Evolutionary conservation across 1,140 invertebrate species (phyloP).

Genomic region (Lepidostoma basale): DNA sequence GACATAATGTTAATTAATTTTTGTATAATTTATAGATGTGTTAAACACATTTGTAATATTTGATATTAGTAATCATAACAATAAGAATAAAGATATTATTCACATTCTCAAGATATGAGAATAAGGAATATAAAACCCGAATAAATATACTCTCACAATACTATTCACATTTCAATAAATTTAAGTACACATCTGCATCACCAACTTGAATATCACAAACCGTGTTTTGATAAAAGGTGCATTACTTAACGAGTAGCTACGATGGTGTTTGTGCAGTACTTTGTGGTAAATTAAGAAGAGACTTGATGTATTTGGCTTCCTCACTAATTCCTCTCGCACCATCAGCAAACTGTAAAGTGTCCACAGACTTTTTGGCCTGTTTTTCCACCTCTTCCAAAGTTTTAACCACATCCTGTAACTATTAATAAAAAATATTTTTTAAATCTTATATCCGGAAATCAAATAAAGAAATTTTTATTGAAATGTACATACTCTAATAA

Average conservation of each 20-base stretch:
- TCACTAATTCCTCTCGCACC: not conserved
- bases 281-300: slow-evolving; percentile 10
- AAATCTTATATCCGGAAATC: not conserved
- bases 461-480: not conserved
- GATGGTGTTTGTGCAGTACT: slow-evolving; percentile 6
- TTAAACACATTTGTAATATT: too few relatives aligned
- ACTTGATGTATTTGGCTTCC: slow-evolving; percentile 10
- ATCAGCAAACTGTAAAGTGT: slow-evolving; percentile 29
- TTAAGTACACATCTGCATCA: too few relatives aligned
- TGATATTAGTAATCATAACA: too few relatives aligned
- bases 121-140: too few relatives aligned
- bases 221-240: not conserved
- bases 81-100: too few relatives aligned
- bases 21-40: too few relatives aligned
- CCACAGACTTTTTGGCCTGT: slow-evolving; percentile 53
- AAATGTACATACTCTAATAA: not conserved
- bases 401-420: slow-evolving; percentile 61
- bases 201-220: too few relatives aligned
- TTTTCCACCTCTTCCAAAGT: slow-evolving; percentile 58
- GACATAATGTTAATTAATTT: too few relatives aligned
- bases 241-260: not conserved
- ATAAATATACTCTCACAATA: too few relatives aligned
- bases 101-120: too few relatives aligned
- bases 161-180: too few relatives aligned
- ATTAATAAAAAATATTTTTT: not conserved